Percentiles rank a stretch among this genome's conserved stretches.
Conservation (phyloP, 2,113 vertebrate genomes). For the Silurus meridionalis region DNA sequence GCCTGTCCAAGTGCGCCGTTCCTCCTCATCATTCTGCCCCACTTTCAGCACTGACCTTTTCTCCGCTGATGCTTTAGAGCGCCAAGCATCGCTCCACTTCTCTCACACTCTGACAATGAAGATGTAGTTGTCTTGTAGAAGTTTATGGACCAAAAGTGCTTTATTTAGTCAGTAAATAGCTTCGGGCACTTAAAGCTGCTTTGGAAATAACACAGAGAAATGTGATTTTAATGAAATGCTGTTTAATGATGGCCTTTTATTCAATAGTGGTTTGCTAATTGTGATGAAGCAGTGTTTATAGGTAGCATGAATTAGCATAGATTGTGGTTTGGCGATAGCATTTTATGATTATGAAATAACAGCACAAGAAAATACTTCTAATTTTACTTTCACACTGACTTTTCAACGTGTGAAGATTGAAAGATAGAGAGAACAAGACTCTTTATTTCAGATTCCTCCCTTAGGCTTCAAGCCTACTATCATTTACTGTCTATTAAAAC, state of each 20-base stretch:
- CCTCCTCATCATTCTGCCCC: constrained; percentile 42
- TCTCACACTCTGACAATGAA: constrained; percentile 35
- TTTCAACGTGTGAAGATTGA: neutral
- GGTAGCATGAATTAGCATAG: too few relatives aligned
- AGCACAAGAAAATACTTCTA: neutral
- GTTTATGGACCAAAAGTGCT: constrained; percentile 9
- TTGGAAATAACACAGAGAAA: neutral
- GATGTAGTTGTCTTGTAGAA: neutral
- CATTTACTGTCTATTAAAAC: too few relatives aligned
- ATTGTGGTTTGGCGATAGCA: neutral
- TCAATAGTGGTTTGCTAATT: neutral
- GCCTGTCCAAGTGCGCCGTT: constrained; percentile 32
- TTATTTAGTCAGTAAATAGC: neutral
- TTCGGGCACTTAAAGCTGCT: neutral
- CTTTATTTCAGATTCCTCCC: too few relatives aligned
- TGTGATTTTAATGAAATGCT: neutral
- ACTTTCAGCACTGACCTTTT: constrained; percentile 47
- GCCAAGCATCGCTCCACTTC: constrained; percentile 26
- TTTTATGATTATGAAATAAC: neutral
- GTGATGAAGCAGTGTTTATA: neutral
- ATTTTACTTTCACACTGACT: neutral
- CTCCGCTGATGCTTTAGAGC: constrained; percentile 32
- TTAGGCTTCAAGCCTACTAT: too few relatives aligned
- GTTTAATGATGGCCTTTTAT: neutral
- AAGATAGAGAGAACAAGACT: too few relatives aligned